A percentile compares a stretch with the other conserved stretches of the same genome.
phyloP scores from a whole-genome alignment of 2,797 vertebrate genomes.

The Scomberomorus guttatus region DNA sequence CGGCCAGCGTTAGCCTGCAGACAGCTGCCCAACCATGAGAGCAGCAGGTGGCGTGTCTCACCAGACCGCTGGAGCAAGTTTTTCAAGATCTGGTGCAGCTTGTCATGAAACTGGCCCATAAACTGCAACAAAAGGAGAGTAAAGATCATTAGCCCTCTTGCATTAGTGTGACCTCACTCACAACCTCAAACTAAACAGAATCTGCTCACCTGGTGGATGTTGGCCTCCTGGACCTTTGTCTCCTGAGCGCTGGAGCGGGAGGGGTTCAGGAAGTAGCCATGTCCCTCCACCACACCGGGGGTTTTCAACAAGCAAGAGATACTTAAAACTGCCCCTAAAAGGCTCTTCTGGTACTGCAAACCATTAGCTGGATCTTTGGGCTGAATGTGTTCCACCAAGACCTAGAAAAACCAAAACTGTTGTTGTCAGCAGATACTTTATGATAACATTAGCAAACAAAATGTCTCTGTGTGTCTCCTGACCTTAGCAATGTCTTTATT shows the following conservation, averaged over 20 bases:
- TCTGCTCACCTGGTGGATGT: constrained; percentile 93
- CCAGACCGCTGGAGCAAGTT: constrained; percentile 94
- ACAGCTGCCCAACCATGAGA: constrained; percentile 97
- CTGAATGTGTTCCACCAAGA: constrained; percentile 94
- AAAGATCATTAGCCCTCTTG: not conserved
- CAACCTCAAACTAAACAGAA: not conserved
- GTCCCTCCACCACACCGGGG: constrained; percentile 95
- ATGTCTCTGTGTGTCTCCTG: constrained; percentile 22
- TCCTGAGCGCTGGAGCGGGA: constrained; percentile 96
- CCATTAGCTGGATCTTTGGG: constrained; percentile 95
- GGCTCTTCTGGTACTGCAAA: constrained; percentile 96
- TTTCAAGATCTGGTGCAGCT: constrained; percentile 95
- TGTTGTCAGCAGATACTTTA: not conserved
- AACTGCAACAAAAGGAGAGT: constrained; percentile 85
- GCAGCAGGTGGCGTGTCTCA: constrained; percentile 94
- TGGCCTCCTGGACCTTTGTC: constrained; percentile 97
- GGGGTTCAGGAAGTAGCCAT: constrained; percentile 95
- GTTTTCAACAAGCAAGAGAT: constrained; percentile 97
- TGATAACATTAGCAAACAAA: not conserved
- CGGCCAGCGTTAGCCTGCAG: constrained; percentile 94
- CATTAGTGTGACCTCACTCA: not conserved
- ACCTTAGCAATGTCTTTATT: constrained; percentile 96
- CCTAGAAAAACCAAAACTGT: constrained; percentile 77
- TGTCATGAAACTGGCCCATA: constrained; percentile 97
- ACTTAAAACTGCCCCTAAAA: constrained; percentile 91